Conservation (phyloP, 2,888 invertebrate species). For the Aplocera efformata region DNA sequence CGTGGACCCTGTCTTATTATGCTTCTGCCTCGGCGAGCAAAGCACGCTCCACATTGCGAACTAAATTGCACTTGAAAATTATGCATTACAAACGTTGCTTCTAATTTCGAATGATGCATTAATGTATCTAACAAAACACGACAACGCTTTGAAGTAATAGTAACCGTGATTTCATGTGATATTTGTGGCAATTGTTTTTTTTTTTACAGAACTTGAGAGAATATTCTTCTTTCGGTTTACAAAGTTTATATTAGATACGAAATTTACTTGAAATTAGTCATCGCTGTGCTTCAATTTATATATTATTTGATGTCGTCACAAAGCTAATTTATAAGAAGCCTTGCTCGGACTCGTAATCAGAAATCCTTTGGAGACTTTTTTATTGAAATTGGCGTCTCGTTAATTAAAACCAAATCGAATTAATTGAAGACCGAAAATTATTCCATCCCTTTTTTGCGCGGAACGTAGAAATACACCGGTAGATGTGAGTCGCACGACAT, state of each 20-base stretch:
- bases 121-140: too few relatives aligned
- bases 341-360: constrained; percentile 51
- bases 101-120: too few relatives aligned
- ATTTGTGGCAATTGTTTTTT: too few relatives aligned
- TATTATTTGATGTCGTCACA: constrained; percentile 8
- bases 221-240: too few relatives aligned
- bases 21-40: constrained; percentile 27
- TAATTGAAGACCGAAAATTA: constrained; percentile 65
- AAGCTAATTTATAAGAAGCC: constrained; percentile 31
- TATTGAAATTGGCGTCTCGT: constrained; percentile 71
- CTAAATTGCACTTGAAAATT: too few relatives aligned
- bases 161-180: too few relatives aligned
- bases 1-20: constrained; percentile 59
- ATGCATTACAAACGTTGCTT: too few relatives aligned
- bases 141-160: too few relatives aligned
- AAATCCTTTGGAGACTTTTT: constrained; percentile 68
- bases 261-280: too few relatives aligned
- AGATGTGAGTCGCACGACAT: constrained; percentile 50
- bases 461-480: not conserved
- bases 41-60: not conserved
- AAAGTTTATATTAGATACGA: too few relatives aligned
- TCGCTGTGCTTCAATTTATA: too few relatives aligned
- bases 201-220: too few relatives aligned
- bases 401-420: constrained; percentile 76
- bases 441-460: constrained; percentile 46